These are phyloP conservation scores for Cryptosula pallasiana DNA, from an alignment of 2,888 invertebrate species.

Conservation along the genomic window DNA sequence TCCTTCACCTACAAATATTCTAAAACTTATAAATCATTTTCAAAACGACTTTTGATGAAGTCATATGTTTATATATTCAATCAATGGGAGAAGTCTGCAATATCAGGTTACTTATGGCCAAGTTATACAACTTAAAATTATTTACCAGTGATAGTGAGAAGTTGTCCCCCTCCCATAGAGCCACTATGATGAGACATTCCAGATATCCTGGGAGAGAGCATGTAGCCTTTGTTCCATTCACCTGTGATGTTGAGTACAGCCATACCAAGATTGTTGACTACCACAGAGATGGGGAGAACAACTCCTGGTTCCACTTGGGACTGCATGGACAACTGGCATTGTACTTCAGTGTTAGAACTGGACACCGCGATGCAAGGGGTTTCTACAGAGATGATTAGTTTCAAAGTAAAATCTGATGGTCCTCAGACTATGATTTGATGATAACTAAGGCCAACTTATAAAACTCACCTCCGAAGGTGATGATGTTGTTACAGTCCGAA, in stretches of 20 bases:
- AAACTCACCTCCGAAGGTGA: conserved; percentile 15
- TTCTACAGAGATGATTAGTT: background rate
- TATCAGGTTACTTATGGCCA: too few species aligned
- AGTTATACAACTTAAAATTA: too few species aligned
- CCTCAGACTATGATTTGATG: too few species aligned
- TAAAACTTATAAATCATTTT: too few species aligned
- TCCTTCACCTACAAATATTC: background rate
- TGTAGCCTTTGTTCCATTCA: conserved; percentile 24
- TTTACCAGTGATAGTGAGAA: conserved; percentile 23
- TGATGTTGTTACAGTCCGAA: conserved; percentile 16
- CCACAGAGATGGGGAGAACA: background rate
- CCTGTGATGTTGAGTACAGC: conserved; percentile 1
- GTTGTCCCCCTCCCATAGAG: conserved; percentile 10
- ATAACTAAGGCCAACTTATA: too few species aligned
- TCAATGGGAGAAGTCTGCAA: too few species aligned
- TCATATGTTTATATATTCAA: too few species aligned
- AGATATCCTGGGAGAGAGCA: background rate
- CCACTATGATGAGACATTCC: background rate
- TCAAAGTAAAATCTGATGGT: too few species aligned
- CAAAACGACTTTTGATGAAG: too few species aligned
- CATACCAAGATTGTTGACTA: conserved; percentile 13
- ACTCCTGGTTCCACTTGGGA: background rate
- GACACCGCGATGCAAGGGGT: background rate
- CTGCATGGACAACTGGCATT: background rate
- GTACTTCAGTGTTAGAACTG: background rate